These are phyloP conservation scores for Aphrocallistes beatrix DNA, from an alignment of 37 sponge, comb jelly and placozoan genomes.

Conservation along the genomic window DNA sequence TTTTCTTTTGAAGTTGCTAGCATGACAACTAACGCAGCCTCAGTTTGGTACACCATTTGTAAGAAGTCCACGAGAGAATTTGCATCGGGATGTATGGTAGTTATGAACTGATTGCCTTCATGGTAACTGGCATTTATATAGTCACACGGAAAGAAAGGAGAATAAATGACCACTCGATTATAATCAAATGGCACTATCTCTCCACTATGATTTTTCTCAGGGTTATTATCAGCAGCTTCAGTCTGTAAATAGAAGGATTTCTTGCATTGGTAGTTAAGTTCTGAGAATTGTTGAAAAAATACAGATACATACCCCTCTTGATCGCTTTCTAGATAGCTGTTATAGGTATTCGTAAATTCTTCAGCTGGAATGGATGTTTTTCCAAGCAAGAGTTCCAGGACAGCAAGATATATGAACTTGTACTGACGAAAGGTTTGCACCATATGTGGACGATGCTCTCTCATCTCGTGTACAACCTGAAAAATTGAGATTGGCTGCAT, in stretches of 20 bases:
- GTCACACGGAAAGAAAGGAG: background rate
- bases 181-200: background rate
- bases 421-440: background rate
- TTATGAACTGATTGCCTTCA: background rate
- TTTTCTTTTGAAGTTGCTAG: background rate
- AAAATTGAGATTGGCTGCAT: background rate
- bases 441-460: background rate
- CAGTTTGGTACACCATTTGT: background rate
- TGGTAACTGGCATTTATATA: background rate
- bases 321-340: background rate
- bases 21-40: background rate
- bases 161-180: background rate
- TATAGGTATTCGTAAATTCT: background rate
- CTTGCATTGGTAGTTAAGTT: background rate
- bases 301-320: background rate
- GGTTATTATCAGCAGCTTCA: background rate
- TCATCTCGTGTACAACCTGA: background rate
- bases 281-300: background rate
- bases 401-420: background rate
- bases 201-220: background rate
- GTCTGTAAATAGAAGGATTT: background rate
- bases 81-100: background rate
- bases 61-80: background rate
- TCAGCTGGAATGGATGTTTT: background rate
- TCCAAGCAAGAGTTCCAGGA: background rate